phyloP scores from a whole-genome alignment of 2,888 invertebrate species.

The Tachystola acroxantha region DNA sequence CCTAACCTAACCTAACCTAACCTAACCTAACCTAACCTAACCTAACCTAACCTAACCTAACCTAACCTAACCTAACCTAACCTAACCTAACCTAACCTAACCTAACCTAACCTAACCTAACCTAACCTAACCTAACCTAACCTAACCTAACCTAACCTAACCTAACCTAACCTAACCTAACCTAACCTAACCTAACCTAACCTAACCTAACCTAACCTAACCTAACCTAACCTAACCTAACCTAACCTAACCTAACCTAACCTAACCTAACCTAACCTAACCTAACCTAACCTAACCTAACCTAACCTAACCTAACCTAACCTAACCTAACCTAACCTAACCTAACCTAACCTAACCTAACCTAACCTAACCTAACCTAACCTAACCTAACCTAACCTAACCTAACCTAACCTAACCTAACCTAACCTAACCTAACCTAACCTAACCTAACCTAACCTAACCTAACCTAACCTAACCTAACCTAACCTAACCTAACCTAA shows the following conservation, averaged over 20 bases:
- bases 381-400: slow-evolving; percentile 17
- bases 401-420: slow-evolving; percentile 16
- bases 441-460: slow-evolving; percentile 6
- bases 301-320: slow-evolving; percentile 2
- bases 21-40: slow-evolving; percentile 16
- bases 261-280: slow-evolving; percentile 4
- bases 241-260: slow-evolving; percentile 6
- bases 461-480: slow-evolving; percentile 7
- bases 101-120: slow-evolving; percentile 7
- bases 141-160: slow-evolving; percentile 2
- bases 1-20: slow-evolving; percentile 16
- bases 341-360: slow-evolving; percentile 12
- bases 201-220: slow-evolving; percentile 5
- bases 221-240: slow-evolving; percentile 7
- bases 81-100: slow-evolving; percentile 8
- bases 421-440: slow-evolving; percentile 12
- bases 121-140: slow-evolving; percentile 6
- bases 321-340: neutral
- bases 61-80: slow-evolving; percentile 9
- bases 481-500: slow-evolving; percentile 15
- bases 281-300: slow-evolving; percentile 1
- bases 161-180: slow-evolving; percentile 3
- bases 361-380: slow-evolving; percentile 19
- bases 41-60: slow-evolving; percentile 13
- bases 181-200: slow-evolving; percentile 4